phyloP scores from a whole-genome alignment of 2,888 invertebrate species.

The Nomada flava region DNA sequence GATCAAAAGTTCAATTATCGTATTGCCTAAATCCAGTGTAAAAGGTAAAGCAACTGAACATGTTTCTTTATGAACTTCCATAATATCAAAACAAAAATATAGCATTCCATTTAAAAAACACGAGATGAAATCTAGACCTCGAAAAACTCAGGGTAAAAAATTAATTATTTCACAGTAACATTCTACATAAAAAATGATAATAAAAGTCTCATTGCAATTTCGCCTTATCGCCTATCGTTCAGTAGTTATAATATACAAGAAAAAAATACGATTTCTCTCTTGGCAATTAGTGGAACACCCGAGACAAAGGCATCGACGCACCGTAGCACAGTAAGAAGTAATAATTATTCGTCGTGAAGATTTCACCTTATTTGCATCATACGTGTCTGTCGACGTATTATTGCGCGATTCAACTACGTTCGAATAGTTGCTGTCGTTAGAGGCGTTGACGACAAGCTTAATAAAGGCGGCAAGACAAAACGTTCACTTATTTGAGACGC shows the following conservation, averaged over 20 bases:
- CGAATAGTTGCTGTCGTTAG: constrained; percentile 38
- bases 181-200: background rate
- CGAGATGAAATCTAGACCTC: too few relatives aligned
- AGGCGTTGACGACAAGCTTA: constrained; percentile 32
- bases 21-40: too few relatives aligned
- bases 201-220: background rate
- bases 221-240: background rate
- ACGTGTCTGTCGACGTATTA: constrained; percentile 18
- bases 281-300: background rate
- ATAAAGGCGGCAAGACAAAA: constrained; percentile 46
- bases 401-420: constrained; percentile 18
- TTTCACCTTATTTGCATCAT: constrained; percentile 33
- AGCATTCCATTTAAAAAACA: too few relatives aligned
- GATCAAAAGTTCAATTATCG: too few relatives aligned
- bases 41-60: too few relatives aligned
- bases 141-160: too few relatives aligned
- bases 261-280: background rate
- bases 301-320: constrained; percentile 28
- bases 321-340: background rate
- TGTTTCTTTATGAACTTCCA: too few relatives aligned
- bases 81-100: too few relatives aligned
- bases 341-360: constrained; percentile 23
- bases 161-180: background rate
- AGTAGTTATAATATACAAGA: background rate
- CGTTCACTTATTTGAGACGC: constrained; percentile 12